Evolutionary conservation across 2,797 vertebrate species (phyloP).

Genomic region (Anguilla anguilla): DNA sequence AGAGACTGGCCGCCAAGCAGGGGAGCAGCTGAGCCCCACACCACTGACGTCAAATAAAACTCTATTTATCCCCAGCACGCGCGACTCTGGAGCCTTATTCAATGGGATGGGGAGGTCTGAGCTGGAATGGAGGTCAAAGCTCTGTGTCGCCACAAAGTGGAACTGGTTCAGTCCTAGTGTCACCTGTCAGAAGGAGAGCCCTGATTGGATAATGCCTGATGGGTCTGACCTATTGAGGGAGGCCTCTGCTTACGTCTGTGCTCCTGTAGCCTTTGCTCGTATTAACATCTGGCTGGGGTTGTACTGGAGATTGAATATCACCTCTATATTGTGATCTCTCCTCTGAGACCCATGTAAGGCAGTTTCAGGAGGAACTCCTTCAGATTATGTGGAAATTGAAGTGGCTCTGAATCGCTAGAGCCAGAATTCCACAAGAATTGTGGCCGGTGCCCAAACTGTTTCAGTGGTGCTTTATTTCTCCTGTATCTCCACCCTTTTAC

Average conservation of each 20-base stretch:
- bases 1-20: slow-evolving; percentile 94
- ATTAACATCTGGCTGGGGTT: background rate
- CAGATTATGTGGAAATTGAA: background rate
- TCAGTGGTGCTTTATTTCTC: too few relatives aligned
- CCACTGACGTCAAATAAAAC: slow-evolving; percentile 62
- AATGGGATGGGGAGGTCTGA: background rate
- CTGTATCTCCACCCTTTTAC: too few relatives aligned
- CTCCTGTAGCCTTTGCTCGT: background rate
- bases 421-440: too few relatives aligned
- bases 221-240: background rate
- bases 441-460: too few relatives aligned
- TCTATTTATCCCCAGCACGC: slow-evolving; percentile 69
- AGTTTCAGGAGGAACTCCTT: background rate
- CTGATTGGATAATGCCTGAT: background rate
- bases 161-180: background rate
- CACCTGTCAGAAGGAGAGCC: background rate
- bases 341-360: too few relatives aligned
- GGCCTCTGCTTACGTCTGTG: background rate
- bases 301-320: background rate
- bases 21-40: slow-evolving; percentile 80
- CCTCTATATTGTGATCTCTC: too few relatives aligned
- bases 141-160: background rate
- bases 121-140: background rate
- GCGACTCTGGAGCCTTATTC: background rate
- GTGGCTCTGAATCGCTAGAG: too few relatives aligned